Evolutionary conservation across 2,888 invertebrate species (phyloP).

Genomic region (Pristionchus fissidentatus): DNA sequence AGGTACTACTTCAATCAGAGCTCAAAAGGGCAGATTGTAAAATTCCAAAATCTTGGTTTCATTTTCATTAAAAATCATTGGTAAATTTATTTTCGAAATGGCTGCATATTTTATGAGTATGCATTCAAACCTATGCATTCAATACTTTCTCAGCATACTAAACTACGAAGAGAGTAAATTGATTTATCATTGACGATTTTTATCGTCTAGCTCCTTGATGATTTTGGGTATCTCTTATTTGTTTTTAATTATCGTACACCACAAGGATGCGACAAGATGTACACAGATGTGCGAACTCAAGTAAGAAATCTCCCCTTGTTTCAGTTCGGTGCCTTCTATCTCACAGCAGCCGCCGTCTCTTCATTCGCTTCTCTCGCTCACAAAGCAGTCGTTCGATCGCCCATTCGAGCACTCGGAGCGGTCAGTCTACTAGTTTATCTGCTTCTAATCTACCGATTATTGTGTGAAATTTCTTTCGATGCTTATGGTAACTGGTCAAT

Average conservation of each 20-base stretch:
- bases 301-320: conserved; percentile 16
- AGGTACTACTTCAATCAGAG: too few species aligned
- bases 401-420: conserved; percentile 90
- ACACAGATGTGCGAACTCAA: too few species aligned
- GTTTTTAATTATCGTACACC: too few species aligned
- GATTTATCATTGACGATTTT: too few species aligned
- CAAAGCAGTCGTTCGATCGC: conserved; percentile 83
- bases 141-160: too few species aligned
- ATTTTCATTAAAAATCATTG: background rate
- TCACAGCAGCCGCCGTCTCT: conserved; percentile 84
- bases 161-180: too few species aligned
- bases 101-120: too few species aligned
- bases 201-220: too few species aligned
- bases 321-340: conserved; percentile 89
- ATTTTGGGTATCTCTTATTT: too few species aligned
- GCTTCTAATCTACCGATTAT: background rate
- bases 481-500: background rate
- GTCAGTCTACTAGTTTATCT: conserved; percentile 80
- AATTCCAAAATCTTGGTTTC: background rate
- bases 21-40: background rate
- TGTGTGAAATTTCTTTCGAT: background rate
- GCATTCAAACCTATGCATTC: too few species aligned
- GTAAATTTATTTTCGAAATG: background rate
- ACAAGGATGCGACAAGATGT: too few species aligned
- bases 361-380: conserved; percentile 88